A percentile compares a stretch with the other conserved stretches of the same genome.
These are phyloP conservation scores for Mormyrus iriodes DNA, from an alignment of 2,113 vertebrate species.

Conservation along the genomic window DNA sequence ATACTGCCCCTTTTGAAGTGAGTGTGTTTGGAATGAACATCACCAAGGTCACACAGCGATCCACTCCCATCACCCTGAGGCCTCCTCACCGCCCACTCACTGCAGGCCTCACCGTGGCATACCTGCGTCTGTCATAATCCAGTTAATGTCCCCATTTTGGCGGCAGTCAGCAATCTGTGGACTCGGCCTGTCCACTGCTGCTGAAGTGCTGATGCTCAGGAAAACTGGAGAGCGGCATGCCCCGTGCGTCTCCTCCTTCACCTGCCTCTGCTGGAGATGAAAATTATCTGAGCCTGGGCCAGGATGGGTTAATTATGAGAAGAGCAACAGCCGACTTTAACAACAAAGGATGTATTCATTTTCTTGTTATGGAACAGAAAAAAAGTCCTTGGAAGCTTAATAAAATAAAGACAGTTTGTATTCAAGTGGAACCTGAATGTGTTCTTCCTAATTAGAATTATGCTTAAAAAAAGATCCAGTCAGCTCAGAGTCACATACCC, in stretches of 20 bases:
- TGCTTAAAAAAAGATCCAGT: neutral
- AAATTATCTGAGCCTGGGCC: neutral
- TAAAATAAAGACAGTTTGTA: conserved; percentile 19
- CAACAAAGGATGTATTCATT: neutral
- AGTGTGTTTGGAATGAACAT: neutral
- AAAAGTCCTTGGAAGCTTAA: conserved; percentile 5
- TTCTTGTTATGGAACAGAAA: neutral
- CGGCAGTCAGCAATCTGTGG: neutral
- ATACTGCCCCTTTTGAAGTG: neutral
- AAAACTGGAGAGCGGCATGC: neutral
- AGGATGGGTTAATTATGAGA: conserved; percentile 20
- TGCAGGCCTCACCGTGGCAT: neutral
- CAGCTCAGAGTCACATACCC: neutral
- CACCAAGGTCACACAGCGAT: neutral
- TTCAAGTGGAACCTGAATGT: conserved; percentile 20
- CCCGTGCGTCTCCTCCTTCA: neutral
- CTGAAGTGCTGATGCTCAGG: neutral
- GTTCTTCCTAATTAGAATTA: conserved; percentile 19
- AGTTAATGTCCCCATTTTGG: neutral
- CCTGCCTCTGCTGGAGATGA: neutral
- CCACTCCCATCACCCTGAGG: neutral
- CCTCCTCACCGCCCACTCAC: neutral
- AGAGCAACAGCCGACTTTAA: conserved; percentile 1
- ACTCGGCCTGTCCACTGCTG: neutral
- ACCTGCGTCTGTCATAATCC: neutral